Base-by-base conservation (phyloP, 2,888 invertebrate genomes). In the Aphidoletes aphidimyza region DNA sequence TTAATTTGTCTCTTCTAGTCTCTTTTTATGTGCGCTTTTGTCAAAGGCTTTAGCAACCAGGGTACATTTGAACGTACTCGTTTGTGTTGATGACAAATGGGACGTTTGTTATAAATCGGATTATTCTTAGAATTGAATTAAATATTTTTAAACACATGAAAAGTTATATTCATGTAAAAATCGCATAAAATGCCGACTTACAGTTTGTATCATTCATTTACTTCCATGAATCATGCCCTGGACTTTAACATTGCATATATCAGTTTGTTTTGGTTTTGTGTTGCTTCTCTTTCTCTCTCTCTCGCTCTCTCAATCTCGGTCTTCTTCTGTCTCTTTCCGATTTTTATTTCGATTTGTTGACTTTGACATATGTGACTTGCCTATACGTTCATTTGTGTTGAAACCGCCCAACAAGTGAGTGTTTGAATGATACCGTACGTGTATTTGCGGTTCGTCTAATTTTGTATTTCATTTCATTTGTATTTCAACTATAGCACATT, bases 361-460 rank as follows among this genome's bases (percentile, higher is more conserved):
- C 3, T 17, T 22, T 54, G 26, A 26, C 54, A 54, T 54, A 26
- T 26, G 54, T 22, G 22, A 54, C 54, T 22, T 34, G 17, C 34
- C 69, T n/a, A 69, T 69, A 34, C 17, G 17, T 69, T 69, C 69
- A 69, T 69, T 69, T n/a, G 26, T n/a, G 14, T 34, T 17, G 2
- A 69, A 69, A 30, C 34, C 69, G 69, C 30, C 69, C 34, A 69
- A 69, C 69, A 34, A 69, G 69, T 69, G n/a, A 69, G 69, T 69
- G 14, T 69, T 5, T n/a, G 19, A 14, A 54, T 54, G 54, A 54
- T 11, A 54, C 54, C 3, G n/a, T 47, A 22, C 22, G 54, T 54
- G 54, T 54, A 22, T 54, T 22, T 3, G 5, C 22, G 22, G n/a
- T 54, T 54, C 22, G n/a, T 5, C 6, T 22, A 2, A 54, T 22